Conservation (phyloP, 2,113 vertebrate species). For the Thymallus thymallus region DNA sequence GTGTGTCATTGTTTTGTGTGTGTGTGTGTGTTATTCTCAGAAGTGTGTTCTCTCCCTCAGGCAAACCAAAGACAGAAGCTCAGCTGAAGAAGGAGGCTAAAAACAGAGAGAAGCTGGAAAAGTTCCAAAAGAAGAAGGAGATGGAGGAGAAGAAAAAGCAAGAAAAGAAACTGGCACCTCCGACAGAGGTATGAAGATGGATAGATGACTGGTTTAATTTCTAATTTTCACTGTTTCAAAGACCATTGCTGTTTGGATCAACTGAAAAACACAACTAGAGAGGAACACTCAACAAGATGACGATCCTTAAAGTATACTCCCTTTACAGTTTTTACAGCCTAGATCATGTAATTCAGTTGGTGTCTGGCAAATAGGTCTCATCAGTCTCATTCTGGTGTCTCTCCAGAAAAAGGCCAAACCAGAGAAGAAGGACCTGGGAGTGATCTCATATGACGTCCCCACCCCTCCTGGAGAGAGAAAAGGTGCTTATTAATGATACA, state of each 20-base stretch:
- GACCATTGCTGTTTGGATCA: not conserved
- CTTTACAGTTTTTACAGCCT: not conserved
- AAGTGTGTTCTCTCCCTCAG: constrained; percentile 36
- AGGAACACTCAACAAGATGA: too few relatives aligned
- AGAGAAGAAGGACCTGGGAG: constrained; percentile 83
- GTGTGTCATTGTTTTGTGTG: constrained; percentile 7
- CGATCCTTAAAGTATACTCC: not conserved
- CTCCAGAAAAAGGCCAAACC: constrained; percentile 85
- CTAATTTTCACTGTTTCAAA: too few relatives aligned
- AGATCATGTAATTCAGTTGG: not conserved
- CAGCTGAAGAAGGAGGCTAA: constrained; percentile 91
- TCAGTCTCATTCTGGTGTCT: too few relatives aligned
- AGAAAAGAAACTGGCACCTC: constrained; percentile 74
- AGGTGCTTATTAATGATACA: constrained; percentile 47
- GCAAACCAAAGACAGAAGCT: constrained; percentile 81
- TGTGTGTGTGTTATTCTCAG: not conserved
- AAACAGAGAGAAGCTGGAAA: constrained; percentile 88
- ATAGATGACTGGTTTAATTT: too few relatives aligned
- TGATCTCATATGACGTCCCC: constrained; percentile 77
- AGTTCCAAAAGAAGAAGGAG: constrained; percentile 91
- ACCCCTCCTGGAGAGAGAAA: constrained; percentile 84
- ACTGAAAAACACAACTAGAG: too few relatives aligned
- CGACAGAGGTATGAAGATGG: constrained; percentile 70
- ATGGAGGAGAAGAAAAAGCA: constrained; percentile 82
- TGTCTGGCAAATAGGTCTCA: too few relatives aligned